Percentiles rank a stretch among this genome's conserved stretches.
Evolutionary conservation across 2,113 vertebrate genomes (phyloP).

Genomic region (Neogale vison): DNA sequence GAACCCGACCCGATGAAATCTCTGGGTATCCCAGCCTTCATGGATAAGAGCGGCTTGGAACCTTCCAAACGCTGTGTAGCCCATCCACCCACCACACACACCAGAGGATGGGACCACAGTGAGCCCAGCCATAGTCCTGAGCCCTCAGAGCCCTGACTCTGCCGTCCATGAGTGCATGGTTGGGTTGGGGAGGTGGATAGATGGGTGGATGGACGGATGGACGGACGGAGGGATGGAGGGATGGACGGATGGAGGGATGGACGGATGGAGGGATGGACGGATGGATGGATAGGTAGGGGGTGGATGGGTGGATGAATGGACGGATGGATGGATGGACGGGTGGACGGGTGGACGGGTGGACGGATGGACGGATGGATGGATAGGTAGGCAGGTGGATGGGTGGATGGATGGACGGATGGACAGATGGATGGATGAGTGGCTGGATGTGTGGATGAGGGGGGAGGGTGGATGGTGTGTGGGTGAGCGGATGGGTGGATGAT

Average conservation of each 20-base stretch:
- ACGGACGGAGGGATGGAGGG: no score
- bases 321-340: neutral
- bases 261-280: rapidly evolving
- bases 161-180: neutral
- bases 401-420: neutral
- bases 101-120: neutral
- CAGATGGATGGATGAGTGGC: rapidly evolving
- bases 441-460: neutral
- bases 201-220: rapidly evolving
- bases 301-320: rapidly evolving
- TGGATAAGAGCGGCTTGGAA: neutral
- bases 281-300: rapidly evolving
- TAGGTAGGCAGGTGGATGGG: no score
- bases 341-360: rapidly evolving
- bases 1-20: neutral
- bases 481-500: neutral
- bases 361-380: rapidly evolving
- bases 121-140: neutral
- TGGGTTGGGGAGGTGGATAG: neutral
- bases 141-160: neutral
- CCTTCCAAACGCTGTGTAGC: neutral
- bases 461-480: rapidly evolving
- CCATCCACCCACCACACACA: neutral
- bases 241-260: rapidly evolving
- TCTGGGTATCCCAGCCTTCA: neutral